These are phyloP conservation scores for Monopis laevigella DNA, from an alignment of 2,888 invertebrate genomes.

Conservation along the genomic window DNA sequence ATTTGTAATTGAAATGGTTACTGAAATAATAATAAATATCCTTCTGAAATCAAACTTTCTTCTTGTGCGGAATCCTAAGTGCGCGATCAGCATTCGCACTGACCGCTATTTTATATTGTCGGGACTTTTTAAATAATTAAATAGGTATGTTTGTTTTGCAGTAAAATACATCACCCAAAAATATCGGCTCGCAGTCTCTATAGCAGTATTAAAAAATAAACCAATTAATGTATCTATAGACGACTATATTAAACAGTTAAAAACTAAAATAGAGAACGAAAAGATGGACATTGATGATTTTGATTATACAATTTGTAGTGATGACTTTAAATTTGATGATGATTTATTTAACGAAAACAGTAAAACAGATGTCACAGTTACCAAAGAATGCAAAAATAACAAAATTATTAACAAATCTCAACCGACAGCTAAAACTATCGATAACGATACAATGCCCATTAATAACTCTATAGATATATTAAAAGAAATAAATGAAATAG, in stretches of 20 bases:
- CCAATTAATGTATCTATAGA: conserved; percentile 27
- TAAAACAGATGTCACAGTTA: conserved; percentile 1
- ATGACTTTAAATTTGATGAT: conserved; percentile 32
- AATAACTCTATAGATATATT: conserved; percentile 17
- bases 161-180: conserved; percentile 34
- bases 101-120: too few relatives aligned
- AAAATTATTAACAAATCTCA: too few relatives aligned
- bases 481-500: neutral
- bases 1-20: too few relatives aligned
- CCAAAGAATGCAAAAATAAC: too few relatives aligned
- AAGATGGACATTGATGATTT: conserved; percentile 24
- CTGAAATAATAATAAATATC: too few relatives aligned
- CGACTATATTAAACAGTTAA: conserved; percentile 27
- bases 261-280: conserved; percentile 13
- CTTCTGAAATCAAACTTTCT: too few relatives aligned
- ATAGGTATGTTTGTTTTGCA: conserved; percentile 24
- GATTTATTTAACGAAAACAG: conserved; percentile 9
- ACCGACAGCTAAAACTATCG: too few relatives aligned
- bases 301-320: conserved; percentile 29
- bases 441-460: too few relatives aligned
- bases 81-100: too few relatives aligned
- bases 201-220: conserved; percentile 35
- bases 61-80: too few relatives aligned
- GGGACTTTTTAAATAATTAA: too few relatives aligned
- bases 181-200: conserved; percentile 30